Evolutionary conservation across 2,797 vertebrate species (phyloP).

Genomic region (Coregonus suidteri): DNA sequence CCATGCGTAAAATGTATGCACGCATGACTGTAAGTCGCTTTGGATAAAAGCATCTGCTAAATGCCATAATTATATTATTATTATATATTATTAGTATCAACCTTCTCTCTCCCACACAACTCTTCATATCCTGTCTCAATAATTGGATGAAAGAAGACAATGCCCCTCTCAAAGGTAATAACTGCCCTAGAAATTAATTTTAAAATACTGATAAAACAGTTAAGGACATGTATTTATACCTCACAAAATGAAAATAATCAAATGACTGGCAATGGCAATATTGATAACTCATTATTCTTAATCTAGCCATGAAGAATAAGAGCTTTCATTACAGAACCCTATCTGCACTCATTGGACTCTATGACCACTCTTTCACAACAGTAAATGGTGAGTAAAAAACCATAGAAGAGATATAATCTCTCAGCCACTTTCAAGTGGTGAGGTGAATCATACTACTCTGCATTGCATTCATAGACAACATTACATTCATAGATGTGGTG

Average conservation of each 20-base stretch:
- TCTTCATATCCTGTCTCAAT: constrained; percentile 6
- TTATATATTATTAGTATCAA: background rate
- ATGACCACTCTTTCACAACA: background rate
- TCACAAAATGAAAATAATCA: background rate
- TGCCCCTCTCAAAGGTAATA: background rate
- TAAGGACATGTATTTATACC: background rate
- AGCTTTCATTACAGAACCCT: background rate
- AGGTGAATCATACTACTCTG: background rate
- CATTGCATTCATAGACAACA: background rate
- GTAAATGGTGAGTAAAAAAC: background rate
- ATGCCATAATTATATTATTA: background rate
- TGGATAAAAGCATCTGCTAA: background rate
- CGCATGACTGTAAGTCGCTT: no score
- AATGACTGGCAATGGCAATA: background rate
- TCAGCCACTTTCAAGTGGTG: background rate
- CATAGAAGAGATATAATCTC: background rate
- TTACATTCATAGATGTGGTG: no score
- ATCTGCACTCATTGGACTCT: background rate
- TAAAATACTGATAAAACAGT: background rate
- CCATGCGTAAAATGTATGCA: no score
- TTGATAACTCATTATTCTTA: background rate
- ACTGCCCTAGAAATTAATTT: background rate
- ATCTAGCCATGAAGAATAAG: background rate
- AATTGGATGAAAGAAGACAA: background rate
- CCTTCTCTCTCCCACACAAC: background rate